A percentile compares a stretch with the other conserved stretches of the same genome.
These are phyloP conservation scores for Pachypanchax playfairii DNA, from an alignment of 2,113 vertebrate genomes.

Conservation along the genomic window DNA sequence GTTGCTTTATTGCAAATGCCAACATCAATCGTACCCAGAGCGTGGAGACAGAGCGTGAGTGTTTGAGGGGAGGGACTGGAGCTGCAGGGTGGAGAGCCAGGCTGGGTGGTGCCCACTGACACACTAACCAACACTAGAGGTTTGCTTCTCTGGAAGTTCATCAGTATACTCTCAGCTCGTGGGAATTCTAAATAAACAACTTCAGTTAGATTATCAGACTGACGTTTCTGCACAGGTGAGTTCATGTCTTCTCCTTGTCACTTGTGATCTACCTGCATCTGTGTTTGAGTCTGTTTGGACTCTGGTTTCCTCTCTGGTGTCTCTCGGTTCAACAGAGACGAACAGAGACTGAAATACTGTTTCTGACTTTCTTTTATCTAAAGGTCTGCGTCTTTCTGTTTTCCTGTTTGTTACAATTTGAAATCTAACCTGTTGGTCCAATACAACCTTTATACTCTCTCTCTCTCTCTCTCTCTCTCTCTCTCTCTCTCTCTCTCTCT, in stretches of 20 bases:
- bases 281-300: background rate
- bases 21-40: slow-evolving; percentile 57
- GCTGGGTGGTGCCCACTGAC: slow-evolving; percentile 26
- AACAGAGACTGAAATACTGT: background rate
- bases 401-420: background rate
- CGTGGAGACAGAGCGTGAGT: slow-evolving; percentile 55
- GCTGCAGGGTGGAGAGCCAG: too few species aligned
- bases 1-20: slow-evolving; percentile 62
- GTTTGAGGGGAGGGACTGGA: slow-evolving; percentile 35
- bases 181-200: background rate
- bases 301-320: too few species aligned
- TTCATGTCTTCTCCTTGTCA: background rate
- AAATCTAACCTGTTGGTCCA: background rate
- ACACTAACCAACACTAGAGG: slow-evolving; percentile 4
- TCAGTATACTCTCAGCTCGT: background rate
- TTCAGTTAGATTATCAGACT: slow-evolving; percentile 7
- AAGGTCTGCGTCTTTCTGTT: background rate
- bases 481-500: too few species aligned
- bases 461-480: background rate
- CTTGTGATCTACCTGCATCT: background rate
- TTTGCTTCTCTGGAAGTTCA: slow-evolving; percentile 14
- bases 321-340: background rate
- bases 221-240: slow-evolving; percentile 46
- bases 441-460: background rate
- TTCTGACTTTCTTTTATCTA: background rate